phyloP scores from a whole-genome alignment of 2,888 invertebrate species.

The Heliconius erato region DNA sequence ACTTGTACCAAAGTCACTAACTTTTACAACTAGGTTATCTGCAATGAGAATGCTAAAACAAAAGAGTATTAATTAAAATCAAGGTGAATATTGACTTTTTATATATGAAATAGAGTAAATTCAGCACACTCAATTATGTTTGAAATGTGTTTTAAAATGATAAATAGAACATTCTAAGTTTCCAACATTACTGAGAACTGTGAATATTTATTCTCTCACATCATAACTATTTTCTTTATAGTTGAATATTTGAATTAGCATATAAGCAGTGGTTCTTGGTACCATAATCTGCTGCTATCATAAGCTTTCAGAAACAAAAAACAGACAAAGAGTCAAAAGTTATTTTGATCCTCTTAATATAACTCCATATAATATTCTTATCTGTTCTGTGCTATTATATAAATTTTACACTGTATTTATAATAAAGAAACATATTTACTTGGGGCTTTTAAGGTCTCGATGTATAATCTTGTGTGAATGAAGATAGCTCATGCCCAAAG shows the following conservation, averaged over 20 bases:
- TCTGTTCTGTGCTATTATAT: not conserved
- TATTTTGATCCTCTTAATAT: not conserved
- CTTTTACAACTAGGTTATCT: slow-evolving; percentile 93
- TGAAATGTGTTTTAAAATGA: too few species aligned
- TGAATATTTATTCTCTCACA: too few species aligned
- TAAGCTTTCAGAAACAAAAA: too few species aligned
- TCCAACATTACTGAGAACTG: too few species aligned
- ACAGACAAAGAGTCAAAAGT: too few species aligned
- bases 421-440: slow-evolving; percentile 88
- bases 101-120: too few species aligned
- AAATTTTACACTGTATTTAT: not conserved
- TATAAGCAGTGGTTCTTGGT: too few species aligned
- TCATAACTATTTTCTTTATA: too few species aligned
- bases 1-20: slow-evolving; percentile 99
- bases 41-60: slow-evolving; percentile 92
- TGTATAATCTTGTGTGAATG: slow-evolving; percentile 99
- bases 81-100: not conserved
- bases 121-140: too few species aligned
- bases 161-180: too few species aligned
- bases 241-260: too few species aligned
- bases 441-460: slow-evolving; percentile 99
- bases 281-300: too few species aligned
- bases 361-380: not conserved
- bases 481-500: slow-evolving; percentile 98
- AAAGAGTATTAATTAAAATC: not conserved